Base-by-base conservation (phyloP, 2,888 invertebrate genomes). In the Erebia ligea region DNA sequence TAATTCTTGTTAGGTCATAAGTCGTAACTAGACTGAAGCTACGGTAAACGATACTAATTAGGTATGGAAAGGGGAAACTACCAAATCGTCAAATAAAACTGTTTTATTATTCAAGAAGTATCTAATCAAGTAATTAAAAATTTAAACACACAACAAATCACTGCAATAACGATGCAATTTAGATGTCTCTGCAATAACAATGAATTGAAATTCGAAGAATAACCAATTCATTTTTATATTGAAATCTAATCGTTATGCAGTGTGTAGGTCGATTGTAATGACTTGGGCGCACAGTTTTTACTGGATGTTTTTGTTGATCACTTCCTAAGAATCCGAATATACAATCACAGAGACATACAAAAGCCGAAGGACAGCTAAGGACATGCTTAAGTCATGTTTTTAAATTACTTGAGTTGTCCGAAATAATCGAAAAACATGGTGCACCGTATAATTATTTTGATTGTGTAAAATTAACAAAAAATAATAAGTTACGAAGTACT, bases 201-300 rank as follows among this genome's bases (percentile, higher is more conserved):
- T 42, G 65, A 42, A 65, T 56, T 64, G 52, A 17, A 48, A 65
- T 68, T 57, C 56, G n/a, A 40, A 66, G 61, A 66, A 67, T 59
- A 34, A 57, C 62, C 42, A 56, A 69, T 45, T 40, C 42, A 42
- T 57, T 66, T 69, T 69, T 63, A 19, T 34, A 34, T 68, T 68
- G 54, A 50, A 59, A 64, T 59, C 45, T 54, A 65, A 58, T 10
- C 71, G 62, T 71, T 68, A 56, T 69, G 69, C 66, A 69, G 57
- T n/a, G 69, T 50, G 62, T 72, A 67, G 72, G 68, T 68, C n/a
- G 57, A 50, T 17, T n/a, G 34, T 52, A 68, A 63, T 56, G 17
- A 67, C 15, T 45, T 19, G 17, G 17, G 21, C 15, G 57, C 66
- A 64, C 52, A 10, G 65, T 57, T 67, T 67, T 67, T 67, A 48